Percentiles rank a stretch among this genome's conserved stretches.
phyloP scores from a whole-genome alignment of 2,797 vertebrate species.

The Helostoma temminkii region DNA sequence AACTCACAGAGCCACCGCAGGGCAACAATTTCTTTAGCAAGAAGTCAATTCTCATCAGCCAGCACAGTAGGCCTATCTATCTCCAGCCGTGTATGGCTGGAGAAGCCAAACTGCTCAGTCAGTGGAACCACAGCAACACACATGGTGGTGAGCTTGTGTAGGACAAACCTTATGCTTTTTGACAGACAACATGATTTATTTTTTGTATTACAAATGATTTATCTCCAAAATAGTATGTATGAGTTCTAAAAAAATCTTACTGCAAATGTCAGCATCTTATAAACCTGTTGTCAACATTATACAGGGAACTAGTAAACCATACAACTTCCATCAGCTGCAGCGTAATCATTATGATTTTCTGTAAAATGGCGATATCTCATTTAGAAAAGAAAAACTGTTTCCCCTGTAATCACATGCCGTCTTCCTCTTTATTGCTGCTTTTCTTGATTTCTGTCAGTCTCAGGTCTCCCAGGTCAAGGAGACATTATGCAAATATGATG shows the following conservation, averaged over 20 bases:
- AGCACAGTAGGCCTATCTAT: constrained; percentile 32
- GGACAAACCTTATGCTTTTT: background rate
- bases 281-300: background rate
- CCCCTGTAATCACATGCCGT: constrained; percentile 13
- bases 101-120: constrained; percentile 38
- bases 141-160: background rate
- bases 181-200: background rate
- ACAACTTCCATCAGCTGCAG: constrained; percentile 13
- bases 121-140: constrained; percentile 37
- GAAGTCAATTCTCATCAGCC: constrained; percentile 44
- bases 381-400: background rate
- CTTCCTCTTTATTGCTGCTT: constrained; percentile 3
- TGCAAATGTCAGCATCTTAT: background rate
- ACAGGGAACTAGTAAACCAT: too few species aligned
- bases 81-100: constrained; percentile 29
- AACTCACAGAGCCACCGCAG: background rate
- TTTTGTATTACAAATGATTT: background rate
- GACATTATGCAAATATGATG: constrained; percentile 22
- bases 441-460: constrained; percentile 11
- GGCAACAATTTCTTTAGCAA: constrained; percentile 21
- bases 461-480: constrained; percentile 40
- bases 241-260: background rate
- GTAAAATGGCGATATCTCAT: constrained; percentile 9
- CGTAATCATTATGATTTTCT: background rate
- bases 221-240: background rate